Evolutionary conservation across 2,113 vertebrate species (phyloP), one percentile per base, ranked within the genome.

Genomic region (Pollimyrus isidori): DNA sequence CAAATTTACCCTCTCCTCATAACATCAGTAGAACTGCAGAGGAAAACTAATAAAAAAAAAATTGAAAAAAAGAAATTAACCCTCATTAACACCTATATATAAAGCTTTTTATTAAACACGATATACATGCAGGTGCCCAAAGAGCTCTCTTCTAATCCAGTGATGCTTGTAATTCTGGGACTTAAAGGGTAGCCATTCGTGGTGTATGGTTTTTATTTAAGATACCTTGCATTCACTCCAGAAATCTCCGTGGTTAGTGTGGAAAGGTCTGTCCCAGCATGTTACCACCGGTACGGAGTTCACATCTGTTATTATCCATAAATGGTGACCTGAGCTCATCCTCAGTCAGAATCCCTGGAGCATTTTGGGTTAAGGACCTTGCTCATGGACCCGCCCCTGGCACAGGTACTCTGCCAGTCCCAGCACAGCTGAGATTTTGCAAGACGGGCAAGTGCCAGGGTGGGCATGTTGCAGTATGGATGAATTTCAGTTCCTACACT

Each of bases 401-500:
- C 62, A 13, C 3, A 3, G 9, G n/a, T 13, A 4, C 62, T 65
- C n/a, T 69, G 62, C n/a, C 26, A 69, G 62, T 26, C 62, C n/a
- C n/a, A 19, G n/a, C n/a, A 48, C 85, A 35, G 26, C 46, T 15
- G n/a, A 52, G 85, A 19, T 35, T 56, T 39, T 86, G 30, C 48
- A 86, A 13, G n/a, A 86, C 5, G 26, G 84, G 9, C 76, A 35
- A 23, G 50, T 87, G 49, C 49, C 50, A 56, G 50, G 30, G 4
- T 11, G 50, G 49, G 2, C 5, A 10, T 7, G 3, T 26, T 52
- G 30, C 30, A 35, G 21, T 35, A 6, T 35, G 19, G 69, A 42
- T 46, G 73, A 83, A 89, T 89, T 83, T 89, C 76, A 53, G 42
- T 89, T 89, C 7, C 13, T 52, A 35, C 17, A n/a, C 15, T 50